Evolutionary conservation across 2,797 vertebrate genomes (phyloP).

Genomic region (Poecilia gillii): DNA sequence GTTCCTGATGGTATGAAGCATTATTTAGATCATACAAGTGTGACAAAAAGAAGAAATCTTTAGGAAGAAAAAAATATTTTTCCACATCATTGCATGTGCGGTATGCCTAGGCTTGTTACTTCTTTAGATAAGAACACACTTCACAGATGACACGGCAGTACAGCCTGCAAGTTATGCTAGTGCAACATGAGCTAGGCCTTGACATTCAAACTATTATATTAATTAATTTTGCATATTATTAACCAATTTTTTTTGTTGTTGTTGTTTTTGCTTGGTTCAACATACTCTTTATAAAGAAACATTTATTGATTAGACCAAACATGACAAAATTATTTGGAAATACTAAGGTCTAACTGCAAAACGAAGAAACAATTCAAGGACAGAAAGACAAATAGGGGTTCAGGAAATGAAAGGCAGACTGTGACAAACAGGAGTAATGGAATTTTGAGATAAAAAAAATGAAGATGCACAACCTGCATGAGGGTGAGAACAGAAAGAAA

Average conservation of each 20-base stretch:
- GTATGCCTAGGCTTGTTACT: background rate
- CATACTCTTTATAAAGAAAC: background rate
- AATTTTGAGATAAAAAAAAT: background rate
- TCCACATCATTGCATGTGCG: background rate
- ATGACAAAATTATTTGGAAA: background rate
- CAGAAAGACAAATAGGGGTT: background rate
- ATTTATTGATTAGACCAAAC: background rate
- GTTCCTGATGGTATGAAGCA: background rate
- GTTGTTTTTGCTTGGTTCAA: background rate
- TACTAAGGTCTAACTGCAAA: background rate
- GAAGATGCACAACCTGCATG: background rate
- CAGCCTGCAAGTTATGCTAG: background rate
- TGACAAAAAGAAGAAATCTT: background rate
- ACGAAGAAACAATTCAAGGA: too few species aligned
- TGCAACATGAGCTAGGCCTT: background rate
- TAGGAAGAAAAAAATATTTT: background rate
- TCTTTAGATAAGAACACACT: background rate
- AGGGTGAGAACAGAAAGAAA: conserved; percentile 3
- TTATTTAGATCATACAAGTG: background rate
- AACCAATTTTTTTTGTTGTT: background rate
- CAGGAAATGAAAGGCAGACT: background rate
- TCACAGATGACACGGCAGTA: background rate
- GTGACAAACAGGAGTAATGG: background rate
- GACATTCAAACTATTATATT: background rate
- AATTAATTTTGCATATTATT: background rate